Evolutionary conservation across 2,113 vertebrate species (phyloP), one percentile per base, ranked within the genome.

Genomic region (Notarius lentiginosus): DNA sequence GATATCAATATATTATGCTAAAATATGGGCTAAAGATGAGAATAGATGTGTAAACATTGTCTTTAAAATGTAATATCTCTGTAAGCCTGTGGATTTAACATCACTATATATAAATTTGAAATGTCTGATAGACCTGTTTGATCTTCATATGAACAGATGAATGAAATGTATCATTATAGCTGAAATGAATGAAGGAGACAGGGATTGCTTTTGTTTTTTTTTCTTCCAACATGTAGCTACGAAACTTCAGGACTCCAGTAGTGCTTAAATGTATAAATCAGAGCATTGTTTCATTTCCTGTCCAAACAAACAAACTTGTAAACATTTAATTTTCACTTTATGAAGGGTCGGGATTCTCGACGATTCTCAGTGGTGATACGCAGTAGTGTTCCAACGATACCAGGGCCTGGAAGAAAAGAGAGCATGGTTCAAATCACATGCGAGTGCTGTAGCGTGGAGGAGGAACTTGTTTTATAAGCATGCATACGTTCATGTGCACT

Each of bases 351-450:
- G 20, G 20, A 4, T 27, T 68, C 49, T 66, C 9, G 66, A 11
- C 2, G 18, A 56, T 34, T 79, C 27, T 94, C 90, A 95, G 91
- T 95, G 95, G 84, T 94, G 95, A 87, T 95, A 95, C 0, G 91
- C 55, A 0, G 92, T 47, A 0, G 87, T 82, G 82, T 93, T 95
- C 94, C 94, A 95, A 20, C 95, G 94, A 84, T 94, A 94, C 95
- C 95, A 95, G 20, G 93, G 87, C 80, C 95, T 95, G 90, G 68
- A 90, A 89, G 58, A 30, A 79, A 41, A 82, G 0, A 79, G 60
- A 82, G 27, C 6, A 1, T 24, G 12, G 22, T 79, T 79, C 51
- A n/a, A 20, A 15, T 51, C 55, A 15, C 12, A 60, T 20, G n/a
- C 30, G 49, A 51, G 1, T 30, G 65, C 65, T 11, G 14, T 83